These are phyloP conservation scores for Eupelmus urozonus DNA, from an alignment of 2,888 invertebrate species.

Conservation along the genomic window DNA sequence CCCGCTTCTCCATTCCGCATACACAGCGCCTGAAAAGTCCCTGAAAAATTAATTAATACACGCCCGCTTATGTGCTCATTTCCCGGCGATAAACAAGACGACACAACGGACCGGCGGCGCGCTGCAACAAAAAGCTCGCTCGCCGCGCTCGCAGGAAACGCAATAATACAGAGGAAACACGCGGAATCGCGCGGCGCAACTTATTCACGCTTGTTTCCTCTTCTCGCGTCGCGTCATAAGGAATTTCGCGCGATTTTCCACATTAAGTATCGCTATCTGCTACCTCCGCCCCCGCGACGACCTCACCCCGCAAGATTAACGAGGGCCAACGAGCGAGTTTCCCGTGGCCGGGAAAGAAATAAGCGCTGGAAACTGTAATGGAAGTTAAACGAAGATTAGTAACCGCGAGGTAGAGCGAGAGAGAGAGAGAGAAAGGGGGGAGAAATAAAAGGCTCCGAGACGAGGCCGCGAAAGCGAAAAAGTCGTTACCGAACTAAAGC, in stretches of 20 bases:
- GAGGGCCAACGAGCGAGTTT: conserved; percentile 42
- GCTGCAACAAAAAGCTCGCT: no score
- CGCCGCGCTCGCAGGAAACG: background rate
- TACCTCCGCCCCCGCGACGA: background rate
- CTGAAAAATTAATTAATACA: conserved; percentile 43
- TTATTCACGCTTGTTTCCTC: conserved; percentile 30
- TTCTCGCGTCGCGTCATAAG: conserved; percentile 20
- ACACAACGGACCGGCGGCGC: no score
- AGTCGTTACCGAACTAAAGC: conserved; percentile 51
- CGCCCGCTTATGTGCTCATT: background rate
- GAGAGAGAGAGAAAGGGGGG: conserved; percentile 10
- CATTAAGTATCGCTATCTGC: conserved; percentile 54
- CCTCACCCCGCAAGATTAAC: conserved; percentile 46
- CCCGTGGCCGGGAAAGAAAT: conserved; percentile 44
- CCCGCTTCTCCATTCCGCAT: background rate
- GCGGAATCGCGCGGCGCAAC: background rate
- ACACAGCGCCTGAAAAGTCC: background rate
- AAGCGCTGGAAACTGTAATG: conserved; percentile 58
- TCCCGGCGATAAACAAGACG: background rate
- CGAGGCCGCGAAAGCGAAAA: conserved; percentile 42
- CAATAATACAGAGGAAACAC: conserved; percentile 28
- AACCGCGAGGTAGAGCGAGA: conserved; percentile 21
- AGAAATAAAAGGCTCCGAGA: conserved; percentile 35
- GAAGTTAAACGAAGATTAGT: conserved; percentile 61
- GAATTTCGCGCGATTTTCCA: conserved; percentile 55